phyloP scores from a whole-genome alignment of 2,113 vertebrate species.

The Micronycteris hirsuta region DNA sequence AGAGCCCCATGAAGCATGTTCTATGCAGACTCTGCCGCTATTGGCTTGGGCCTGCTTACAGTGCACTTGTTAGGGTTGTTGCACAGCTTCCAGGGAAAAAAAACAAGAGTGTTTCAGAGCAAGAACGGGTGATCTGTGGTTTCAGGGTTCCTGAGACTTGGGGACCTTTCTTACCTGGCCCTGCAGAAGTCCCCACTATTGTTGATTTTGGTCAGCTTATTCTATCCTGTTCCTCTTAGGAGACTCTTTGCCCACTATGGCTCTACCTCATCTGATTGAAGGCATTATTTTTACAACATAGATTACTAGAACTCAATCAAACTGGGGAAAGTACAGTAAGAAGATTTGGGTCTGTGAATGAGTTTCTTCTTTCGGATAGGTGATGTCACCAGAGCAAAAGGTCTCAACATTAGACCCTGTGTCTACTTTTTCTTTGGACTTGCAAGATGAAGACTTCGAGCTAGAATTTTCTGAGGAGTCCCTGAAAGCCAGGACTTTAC shows the following conservation, averaged over 20 bases:
- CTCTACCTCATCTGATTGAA: background rate
- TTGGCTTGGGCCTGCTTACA: background rate
- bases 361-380: conserved; percentile 51
- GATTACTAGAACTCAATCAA: background rate
- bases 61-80: background rate
- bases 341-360: background rate
- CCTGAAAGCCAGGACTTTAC: background rate
- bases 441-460: conserved; percentile 26
- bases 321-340: background rate
- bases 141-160: background rate
- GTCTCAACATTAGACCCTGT: background rate
- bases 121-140: background rate
- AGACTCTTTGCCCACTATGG: background rate
- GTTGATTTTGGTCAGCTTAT: background rate
- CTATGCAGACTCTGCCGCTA: background rate
- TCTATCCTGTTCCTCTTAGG: background rate
- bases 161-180: background rate
- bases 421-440: conserved; percentile 36
- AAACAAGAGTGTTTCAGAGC: background rate
- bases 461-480: conserved; percentile 50
- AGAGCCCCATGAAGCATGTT: conserved; percentile 80
- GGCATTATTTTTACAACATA: background rate
- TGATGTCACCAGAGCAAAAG: conserved; percentile 45
- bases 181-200: background rate
- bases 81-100: background rate